Base-by-base conservation (phyloP, 2,888 invertebrate species). In the Calameuta idolon region DNA sequence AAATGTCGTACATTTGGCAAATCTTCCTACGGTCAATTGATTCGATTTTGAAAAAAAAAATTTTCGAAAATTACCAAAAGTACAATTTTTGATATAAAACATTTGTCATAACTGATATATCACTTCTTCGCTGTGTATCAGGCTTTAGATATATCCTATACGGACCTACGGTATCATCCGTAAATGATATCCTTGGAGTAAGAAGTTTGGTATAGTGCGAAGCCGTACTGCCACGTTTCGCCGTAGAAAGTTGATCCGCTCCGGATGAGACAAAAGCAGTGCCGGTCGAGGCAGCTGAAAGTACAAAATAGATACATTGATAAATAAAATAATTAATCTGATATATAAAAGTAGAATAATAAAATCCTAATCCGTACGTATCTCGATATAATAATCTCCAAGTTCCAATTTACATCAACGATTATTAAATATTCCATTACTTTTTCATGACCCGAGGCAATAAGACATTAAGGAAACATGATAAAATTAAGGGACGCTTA, bases 121-220 rank as follows among this genome's bases (percentile, higher is more conserved):
- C 12, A 35, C 35, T 37, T 12, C 4, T 1, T 12, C 37, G 12
- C 12, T 12, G 37, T 37, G 12, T 37, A 55, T 23, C 23, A 23
- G 23, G 23, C 55, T 23, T 55, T 23, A 23, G 23, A 23, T 23
- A 9, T 55, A 23, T 55, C 40, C 30, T 73, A 33, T 78, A 85
- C 85, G 87, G 84, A 91, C 92, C 91, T 84, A 91, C 85, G 69
- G 91, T 87, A 79, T 91, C 91, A 82, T 92, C 92, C 73, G 91
- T 89, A 83, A 91, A 92, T 76, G 91, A 91, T 82, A 92, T 92
- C 79, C 91, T 88, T 68, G 92, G 92, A 11, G 90, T 81, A 73
- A 89, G 88, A 12, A 89, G 84, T 80, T 89, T 90, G 76, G 85
- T 80, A 75, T 85, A 87, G 77, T 87, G 82, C 33, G 88, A 87